Evolutionary conservation across 2,797 vertebrate species (phyloP).

Genomic region (Mus caroli): DNA sequence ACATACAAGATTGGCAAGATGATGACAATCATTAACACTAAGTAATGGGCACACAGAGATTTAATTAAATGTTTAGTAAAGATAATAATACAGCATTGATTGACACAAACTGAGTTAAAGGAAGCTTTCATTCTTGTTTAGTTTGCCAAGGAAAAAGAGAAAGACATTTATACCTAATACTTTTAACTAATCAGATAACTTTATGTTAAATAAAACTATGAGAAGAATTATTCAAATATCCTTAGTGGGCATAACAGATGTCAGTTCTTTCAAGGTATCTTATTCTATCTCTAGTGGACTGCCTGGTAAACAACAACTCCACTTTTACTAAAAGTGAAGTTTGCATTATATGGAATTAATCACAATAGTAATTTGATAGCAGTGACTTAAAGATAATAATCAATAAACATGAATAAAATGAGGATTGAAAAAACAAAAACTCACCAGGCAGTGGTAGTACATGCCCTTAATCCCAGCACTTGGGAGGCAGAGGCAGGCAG

Average conservation of each 20-base stretch:
- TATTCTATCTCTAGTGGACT: conserved; percentile 25
- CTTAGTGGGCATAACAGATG: conserved; percentile 41
- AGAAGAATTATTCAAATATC: conserved; percentile 54
- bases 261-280: conserved; percentile 60
- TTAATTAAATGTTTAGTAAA: conserved; percentile 36
- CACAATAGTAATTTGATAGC: conserved; percentile 25
- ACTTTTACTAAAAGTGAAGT: conserved; percentile 63
- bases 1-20: conserved; percentile 20
- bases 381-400: conserved; percentile 24
- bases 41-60: conserved; percentile 13
- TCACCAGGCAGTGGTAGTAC: too few species aligned
- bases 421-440: neutral
- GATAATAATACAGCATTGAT: conserved; percentile 9
- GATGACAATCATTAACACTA: conserved; percentile 22
- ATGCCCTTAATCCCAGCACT: too few species aligned
- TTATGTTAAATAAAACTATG: conserved; percentile 61
- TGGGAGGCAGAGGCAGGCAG: too few species aligned
- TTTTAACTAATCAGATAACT: conserved; percentile 48
- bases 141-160: conserved; percentile 60
- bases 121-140: conserved; percentile 44
- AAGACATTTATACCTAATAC: conserved; percentile 29
- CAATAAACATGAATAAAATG: conserved; percentile 27
- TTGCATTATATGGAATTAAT: conserved; percentile 55
- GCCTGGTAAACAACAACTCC: conserved; percentile 53
- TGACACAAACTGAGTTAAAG: conserved; percentile 16